Evolutionary conservation across 2,888 invertebrate genomes (phyloP), one percentile per base, ranked within the genome.

Genomic region (Cremastinae sp.): DNA sequence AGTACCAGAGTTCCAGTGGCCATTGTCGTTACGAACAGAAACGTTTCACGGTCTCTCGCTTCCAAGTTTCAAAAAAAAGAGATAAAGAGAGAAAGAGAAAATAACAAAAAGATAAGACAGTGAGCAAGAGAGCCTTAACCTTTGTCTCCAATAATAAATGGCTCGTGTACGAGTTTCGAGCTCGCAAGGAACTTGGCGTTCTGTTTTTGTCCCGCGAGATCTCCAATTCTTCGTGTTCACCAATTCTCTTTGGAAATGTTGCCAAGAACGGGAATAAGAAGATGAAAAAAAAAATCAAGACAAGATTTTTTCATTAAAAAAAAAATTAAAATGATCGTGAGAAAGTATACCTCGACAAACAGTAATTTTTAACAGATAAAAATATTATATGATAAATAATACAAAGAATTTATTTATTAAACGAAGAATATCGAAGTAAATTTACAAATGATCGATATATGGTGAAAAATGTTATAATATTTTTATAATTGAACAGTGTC

Each of bases 81-180:
- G 28, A 58, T 28, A 69, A 49, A 69, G 28, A 49, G 22, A 41
- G 1, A 2, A 12, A 1, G 41, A 41, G 9, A 12, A 2, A 28
- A 28, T 3, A 28, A 5, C 28, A 28, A 12, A 41, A 12, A 12
- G 41, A 41, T 9, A 41, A 53, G 16, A 28, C 28, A 28, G 7
- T 12, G 53, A 64, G 45, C 62, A 64, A 54, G 53, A 65, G 45
- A 65, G 45, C 71, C 80, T 74, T 85, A 85, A 86, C 84, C 84
- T 86, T 86, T 85, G 83, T 84, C 84, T 83, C 77, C 78, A 81
- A 82, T 85, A 86, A 86, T 85, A 86, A 86, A 86, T 82, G 72
- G 70, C 80, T 81, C 79, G 79, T 83, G 80, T 78, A 83, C 81
- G 73, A 80, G 80, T 78, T 62, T 74, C 61, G 36, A 58, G 58